Percentiles rank a stretch among this genome's conserved stretches.
phyloP scores from a whole-genome alignment of 2,113 vertebrate species.

The Plectropomus leopardus region DNA sequence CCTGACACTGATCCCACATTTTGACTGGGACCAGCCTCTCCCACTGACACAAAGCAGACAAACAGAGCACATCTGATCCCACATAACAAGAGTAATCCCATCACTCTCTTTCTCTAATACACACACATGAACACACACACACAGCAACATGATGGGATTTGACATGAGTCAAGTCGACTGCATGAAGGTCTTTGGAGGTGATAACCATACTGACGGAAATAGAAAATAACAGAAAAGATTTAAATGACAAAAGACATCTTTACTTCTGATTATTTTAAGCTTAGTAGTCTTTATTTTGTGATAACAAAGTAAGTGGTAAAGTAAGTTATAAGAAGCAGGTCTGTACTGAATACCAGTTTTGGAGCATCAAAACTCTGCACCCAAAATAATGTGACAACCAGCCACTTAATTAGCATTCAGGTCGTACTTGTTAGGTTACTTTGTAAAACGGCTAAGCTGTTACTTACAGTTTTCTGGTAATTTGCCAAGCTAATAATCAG shows the following conservation, averaged over 20 bases:
- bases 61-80: conserved; percentile 77
- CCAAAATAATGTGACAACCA: too few relatives aligned
- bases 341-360: too few relatives aligned
- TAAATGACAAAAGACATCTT: background rate
- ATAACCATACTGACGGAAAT: background rate
- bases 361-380: too few relatives aligned
- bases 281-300: too few relatives aligned
- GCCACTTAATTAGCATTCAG: too few relatives aligned
- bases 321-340: background rate
- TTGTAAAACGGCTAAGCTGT: too few relatives aligned
- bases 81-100: conserved; percentile 74
- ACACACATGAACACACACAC: conserved; percentile 16
- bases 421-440: too few relatives aligned
- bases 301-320: background rate
- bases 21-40: conserved; percentile 58
- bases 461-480: too few relatives aligned
- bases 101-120: conserved; percentile 40
- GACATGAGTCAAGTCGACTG: conserved; percentile 18
- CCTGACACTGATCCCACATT: conserved; percentile 74
- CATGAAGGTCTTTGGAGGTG: conserved; percentile 8
- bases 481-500: too few relatives aligned
- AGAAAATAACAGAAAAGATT: background rate
- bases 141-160: conserved; percentile 33
- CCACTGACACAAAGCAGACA: conserved; percentile 71
- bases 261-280: background rate